Percentiles rank a stretch among this genome's conserved stretches.
These are phyloP conservation scores for Emmelina monodactyla DNA, from an alignment of 2,888 invertebrate genomes.

Conservation along the genomic window DNA sequence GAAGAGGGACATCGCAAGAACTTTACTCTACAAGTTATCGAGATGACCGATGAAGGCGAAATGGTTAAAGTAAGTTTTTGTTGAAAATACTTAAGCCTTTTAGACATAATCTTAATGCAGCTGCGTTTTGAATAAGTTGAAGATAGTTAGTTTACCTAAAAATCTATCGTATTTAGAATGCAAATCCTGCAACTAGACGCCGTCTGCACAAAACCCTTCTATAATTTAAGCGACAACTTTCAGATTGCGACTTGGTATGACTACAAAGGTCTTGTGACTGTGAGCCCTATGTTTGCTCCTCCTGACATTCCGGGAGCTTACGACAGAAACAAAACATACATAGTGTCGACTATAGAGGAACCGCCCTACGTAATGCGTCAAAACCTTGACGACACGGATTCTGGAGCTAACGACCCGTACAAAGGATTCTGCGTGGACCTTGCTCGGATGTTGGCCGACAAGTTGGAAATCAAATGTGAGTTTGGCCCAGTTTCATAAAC, in stretches of 20 bases:
- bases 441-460: conserved; percentile 80
- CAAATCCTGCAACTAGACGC: neutral
- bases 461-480: conserved; percentile 87
- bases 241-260: conserved; percentile 90
- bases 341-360: conserved; percentile 86
- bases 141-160: neutral
- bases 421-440: conserved; percentile 94
- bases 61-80: conserved; percentile 75
- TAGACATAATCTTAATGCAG: neutral
- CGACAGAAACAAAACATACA: conserved; percentile 83
- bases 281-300: conserved; percentile 75
- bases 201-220: neutral
- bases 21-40: conserved; percentile 87
- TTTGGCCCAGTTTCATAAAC: too few species aligned
- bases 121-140: neutral
- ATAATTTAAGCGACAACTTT: conserved; percentile 1
- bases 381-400: conserved; percentile 70
- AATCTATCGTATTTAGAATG: neutral
- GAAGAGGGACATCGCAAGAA: conserved; percentile 85
- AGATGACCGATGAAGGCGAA: conserved; percentile 88
- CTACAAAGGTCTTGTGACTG: conserved; percentile 75
- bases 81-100: neutral
- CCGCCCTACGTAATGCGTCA: conserved; percentile 85
- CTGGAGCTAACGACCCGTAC: conserved; percentile 76
- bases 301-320: conserved; percentile 71